Percentiles rank a stretch among this genome's conserved stretches.
These are phyloP conservation scores for Margarornis squamiger DNA, from an alignment of 2,797 vertebrate species.

Conservation along the genomic window DNA sequence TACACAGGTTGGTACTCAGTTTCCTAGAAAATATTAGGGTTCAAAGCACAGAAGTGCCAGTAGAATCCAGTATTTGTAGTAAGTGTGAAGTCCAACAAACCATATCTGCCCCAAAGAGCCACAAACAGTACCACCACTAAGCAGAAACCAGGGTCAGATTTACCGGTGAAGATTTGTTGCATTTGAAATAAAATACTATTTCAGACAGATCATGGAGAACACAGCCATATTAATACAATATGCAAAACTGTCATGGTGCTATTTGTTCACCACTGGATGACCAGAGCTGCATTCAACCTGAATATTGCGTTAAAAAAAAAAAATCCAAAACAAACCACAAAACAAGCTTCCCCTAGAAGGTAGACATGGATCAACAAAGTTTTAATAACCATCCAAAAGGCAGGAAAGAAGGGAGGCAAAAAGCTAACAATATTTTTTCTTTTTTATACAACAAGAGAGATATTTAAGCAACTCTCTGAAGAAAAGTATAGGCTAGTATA, in stretches of 20 bases:
- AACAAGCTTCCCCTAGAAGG: neutral
- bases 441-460: neutral
- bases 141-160: neutral
- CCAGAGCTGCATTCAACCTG: neutral
- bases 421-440: neutral
- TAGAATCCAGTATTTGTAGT: neutral
- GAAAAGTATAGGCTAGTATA: neutral
- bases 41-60: neutral
- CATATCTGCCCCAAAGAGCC: neutral
- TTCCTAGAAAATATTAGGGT: neutral
- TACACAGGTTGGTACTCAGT: neutral
- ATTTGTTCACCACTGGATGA: neutral
- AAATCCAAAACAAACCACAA: neutral
- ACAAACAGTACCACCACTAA: neutral
- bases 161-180: neutral
- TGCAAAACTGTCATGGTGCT: neutral
- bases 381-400: neutral
- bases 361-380: neutral
- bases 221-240: neutral
- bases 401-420: rapidly evolving
- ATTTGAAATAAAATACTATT: neutral
- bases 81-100: neutral
- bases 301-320: neutral
- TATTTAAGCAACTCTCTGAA: neutral
- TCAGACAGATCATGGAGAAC: neutral